A percentile compares a stretch with the other conserved stretches of the same genome.
Evolutionary conservation across 2,888 invertebrate genomes (phyloP).

Genomic region (Amphipoea lucens): DNA sequence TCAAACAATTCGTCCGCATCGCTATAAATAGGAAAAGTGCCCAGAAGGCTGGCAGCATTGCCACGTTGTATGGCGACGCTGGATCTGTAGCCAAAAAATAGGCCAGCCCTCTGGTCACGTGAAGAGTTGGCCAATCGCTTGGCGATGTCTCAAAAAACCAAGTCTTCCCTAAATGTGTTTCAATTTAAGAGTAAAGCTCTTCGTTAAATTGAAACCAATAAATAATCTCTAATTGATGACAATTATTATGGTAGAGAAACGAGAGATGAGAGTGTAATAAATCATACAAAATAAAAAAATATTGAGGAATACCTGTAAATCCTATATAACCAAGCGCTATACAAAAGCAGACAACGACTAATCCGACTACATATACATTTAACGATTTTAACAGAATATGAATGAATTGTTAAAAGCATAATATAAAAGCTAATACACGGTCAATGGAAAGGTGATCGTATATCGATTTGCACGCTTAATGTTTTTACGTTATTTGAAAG

Average conservation of each 20-base stretch:
- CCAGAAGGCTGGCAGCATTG: too few species aligned
- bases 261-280: background rate
- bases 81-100: too few species aligned
- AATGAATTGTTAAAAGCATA: slow-evolving; percentile 25
- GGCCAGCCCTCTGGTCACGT: too few species aligned
- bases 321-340: too few species aligned
- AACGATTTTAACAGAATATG: background rate
- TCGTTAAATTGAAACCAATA: background rate
- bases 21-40: too few species aligned
- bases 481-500: slow-evolving; percentile 7
- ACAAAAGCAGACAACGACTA: too few species aligned
- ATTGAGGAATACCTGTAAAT: background rate
- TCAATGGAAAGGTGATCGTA: slow-evolving; percentile 35
- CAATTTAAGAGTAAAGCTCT: background rate
- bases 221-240: background rate
- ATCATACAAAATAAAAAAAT: background rate
- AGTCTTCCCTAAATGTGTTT: background rate
- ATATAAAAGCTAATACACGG: slow-evolving; percentile 15
- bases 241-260: background rate
- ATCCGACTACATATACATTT: background rate
- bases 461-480: slow-evolving; percentile 23
- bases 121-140: too few species aligned
- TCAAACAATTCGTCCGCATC: too few species aligned
- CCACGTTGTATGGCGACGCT: too few species aligned
- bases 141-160: too few species aligned